phyloP scores from a whole-genome alignment of 2,888 invertebrate genomes.

The Aricia artaxerxes region DNA sequence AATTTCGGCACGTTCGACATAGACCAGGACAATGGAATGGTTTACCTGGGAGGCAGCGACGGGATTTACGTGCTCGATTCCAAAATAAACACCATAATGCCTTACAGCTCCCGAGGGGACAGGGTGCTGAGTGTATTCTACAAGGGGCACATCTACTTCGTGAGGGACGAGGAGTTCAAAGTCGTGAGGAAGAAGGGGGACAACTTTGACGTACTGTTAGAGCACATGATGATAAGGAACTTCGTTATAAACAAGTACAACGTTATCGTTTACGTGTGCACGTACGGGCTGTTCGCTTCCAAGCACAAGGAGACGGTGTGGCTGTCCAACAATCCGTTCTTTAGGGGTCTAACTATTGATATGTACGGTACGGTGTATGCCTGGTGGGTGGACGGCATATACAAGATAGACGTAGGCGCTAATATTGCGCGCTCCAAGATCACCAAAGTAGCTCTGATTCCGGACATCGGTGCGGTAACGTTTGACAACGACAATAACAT shows the following conservation, averaged over 20 bases:
- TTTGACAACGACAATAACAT: slow-evolving; percentile 68
- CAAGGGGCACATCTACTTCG: slow-evolving; percentile 61
- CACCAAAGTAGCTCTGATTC: slow-evolving; percentile 53
- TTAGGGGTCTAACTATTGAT: slow-evolving; percentile 64
- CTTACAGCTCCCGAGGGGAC: slow-evolving; percentile 63
- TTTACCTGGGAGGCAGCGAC: slow-evolving; percentile 66
- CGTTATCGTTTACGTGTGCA: slow-evolving; percentile 56
- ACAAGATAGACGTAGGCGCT: slow-evolving; percentile 55
- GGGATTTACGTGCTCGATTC: slow-evolving; percentile 60
- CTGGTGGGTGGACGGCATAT: slow-evolving; percentile 72
- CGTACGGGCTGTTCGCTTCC: slow-evolving; percentile 57
- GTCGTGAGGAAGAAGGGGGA: slow-evolving; percentile 61
- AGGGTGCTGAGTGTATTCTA: slow-evolving; percentile 57
- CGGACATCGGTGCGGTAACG: slow-evolving; percentile 57
- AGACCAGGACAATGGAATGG: slow-evolving; percentile 58
- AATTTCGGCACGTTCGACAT: slow-evolving; percentile 69
- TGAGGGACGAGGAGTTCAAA: slow-evolving; percentile 52
- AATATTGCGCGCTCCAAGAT: slow-evolving; percentile 54
- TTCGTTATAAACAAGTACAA: slow-evolving; percentile 64
- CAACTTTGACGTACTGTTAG: slow-evolving; percentile 53
- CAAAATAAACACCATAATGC: slow-evolving; percentile 48
- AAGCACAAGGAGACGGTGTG: slow-evolving; percentile 50
- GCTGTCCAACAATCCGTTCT: slow-evolving; percentile 61
- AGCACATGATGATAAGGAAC: slow-evolving; percentile 54
- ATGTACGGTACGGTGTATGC: slow-evolving; percentile 59